Percentiles rank a stretch among this genome's conserved stretches.
These are phyloP conservation scores for Hymenopus coronatus DNA, from an alignment of 2,888 invertebrate genomes.

Conservation along the genomic window DNA sequence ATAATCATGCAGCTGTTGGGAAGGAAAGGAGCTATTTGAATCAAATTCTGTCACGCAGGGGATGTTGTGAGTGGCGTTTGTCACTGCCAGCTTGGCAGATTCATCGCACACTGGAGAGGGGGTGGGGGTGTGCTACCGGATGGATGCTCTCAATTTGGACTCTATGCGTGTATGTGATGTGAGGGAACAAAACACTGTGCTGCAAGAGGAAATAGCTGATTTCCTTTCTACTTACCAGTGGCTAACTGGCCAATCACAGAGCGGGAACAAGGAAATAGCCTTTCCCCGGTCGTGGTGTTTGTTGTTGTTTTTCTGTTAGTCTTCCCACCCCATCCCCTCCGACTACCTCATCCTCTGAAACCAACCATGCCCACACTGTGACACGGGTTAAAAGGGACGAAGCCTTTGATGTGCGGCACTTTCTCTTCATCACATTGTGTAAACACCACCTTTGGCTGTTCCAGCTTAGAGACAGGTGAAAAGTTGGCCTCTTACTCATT, in stretches of 20 bases:
- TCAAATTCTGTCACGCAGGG: neutral
- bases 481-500: neutral
- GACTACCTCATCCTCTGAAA: neutral
- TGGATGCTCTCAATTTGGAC: neutral
- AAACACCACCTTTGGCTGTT: neutral
- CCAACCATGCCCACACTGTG: neutral
- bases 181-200: neutral
- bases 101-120: neutral
- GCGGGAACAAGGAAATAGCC: conserved; percentile 21
- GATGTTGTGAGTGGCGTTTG: conserved; percentile 8
- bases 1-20: neutral
- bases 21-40: conserved; percentile 10
- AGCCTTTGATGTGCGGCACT: neutral
- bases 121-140: neutral
- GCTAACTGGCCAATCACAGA: conserved; percentile 14
- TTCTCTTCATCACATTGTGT: neutral
- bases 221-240: conserved; percentile 18
- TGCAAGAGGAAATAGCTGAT: conserved; percentile 27
- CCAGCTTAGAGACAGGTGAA: neutral
- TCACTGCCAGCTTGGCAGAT: neutral
- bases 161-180: neutral
- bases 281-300: conserved; percentile 12
- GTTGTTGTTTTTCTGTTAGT: neutral
- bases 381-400: neutral
- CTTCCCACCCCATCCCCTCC: neutral